A percentile compares a stretch with the other conserved stretches of the same genome.
These are phyloP conservation scores for Argya squamiceps DNA, from an alignment of 2,797 vertebrate genomes.

Conservation along the genomic window DNA sequence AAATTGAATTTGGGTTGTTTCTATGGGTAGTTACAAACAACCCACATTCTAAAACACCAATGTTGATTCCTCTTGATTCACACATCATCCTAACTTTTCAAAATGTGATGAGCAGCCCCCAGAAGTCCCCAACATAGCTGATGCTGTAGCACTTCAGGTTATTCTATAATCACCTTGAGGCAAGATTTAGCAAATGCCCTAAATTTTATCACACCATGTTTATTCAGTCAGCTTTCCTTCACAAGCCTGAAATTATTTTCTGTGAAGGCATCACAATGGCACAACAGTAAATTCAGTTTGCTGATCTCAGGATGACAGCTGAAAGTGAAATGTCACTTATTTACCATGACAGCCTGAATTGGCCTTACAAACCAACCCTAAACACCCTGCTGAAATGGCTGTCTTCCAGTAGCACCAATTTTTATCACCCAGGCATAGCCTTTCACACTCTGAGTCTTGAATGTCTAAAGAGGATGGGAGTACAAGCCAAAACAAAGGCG, in stretches of 20 bases:
- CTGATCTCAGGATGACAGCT: neutral
- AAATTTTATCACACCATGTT: neutral
- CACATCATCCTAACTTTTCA: neutral
- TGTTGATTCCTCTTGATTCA: neutral
- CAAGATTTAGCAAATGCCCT: neutral
- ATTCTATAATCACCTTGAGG: neutral
- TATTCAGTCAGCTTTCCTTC: neutral
- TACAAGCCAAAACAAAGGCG: neutral
- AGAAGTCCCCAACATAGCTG: neutral
- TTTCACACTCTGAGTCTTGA: neutral
- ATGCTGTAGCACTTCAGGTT: neutral
- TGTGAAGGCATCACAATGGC: neutral
- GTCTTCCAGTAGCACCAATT: neutral
- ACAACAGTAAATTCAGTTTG: neutral
- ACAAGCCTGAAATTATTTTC: neutral
- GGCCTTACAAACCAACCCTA: neutral
- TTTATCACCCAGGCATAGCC: neutral
- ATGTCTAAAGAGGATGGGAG: neutral
- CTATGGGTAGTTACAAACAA: neutral
- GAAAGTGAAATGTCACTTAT: neutral
- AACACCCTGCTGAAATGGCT: neutral
- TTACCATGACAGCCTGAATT: neutral
- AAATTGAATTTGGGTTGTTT: neutral
- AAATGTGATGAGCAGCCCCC: neutral
- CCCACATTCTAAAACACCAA: accelerated